Evolutionary conservation across 2,888 invertebrate species (phyloP), one percentile per base, ranked within the genome.

Genomic region (Melanostoma mellinum): DNA sequence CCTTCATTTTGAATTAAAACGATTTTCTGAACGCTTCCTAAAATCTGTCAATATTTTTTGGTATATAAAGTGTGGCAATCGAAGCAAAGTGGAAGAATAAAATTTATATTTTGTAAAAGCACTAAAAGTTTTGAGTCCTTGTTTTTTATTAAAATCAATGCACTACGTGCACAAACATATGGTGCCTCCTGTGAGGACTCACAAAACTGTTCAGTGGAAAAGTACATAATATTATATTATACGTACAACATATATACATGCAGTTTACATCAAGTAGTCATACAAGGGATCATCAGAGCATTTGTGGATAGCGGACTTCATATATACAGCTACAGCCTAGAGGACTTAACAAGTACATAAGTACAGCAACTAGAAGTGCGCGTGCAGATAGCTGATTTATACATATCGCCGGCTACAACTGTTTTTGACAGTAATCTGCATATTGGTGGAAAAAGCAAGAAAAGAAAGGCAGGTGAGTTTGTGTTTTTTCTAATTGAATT

Each of bases 121-220:
- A 52, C 33, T 52, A n/a, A 5, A n/a, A 20, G 9, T 20, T 10
- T 53, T 36, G n/a, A 6, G 5, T 53, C 6, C 36, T 10, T 10
- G 35, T 10, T 35, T 32, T n/a, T 50, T 50, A 2, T 2, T 32
- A 9, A 8, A 2, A 10, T 55, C 55, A 36, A 6, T 55, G 55
- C 55, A 55, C 36, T 10, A 55, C 55, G 55, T 55, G 55, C 38
- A 36, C 55, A 55, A 55, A 55, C 55, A 55, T 55, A 36, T 55
- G 55, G 55, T 55, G 55, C 55, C 55, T n/a, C 55, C 55, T 55
- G 55, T 55, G 55, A 55, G 55, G 55, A 55, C 10, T 6, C 3
- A 42, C 9, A 9, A 42, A 8, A 42, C 3, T 42, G 0, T 42
- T 9, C 42, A 6, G 0, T 20, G 20, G 20, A 42, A 42, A 42